These are phyloP conservation scores for Neelides sp. DNA, from an alignment of 1,140 invertebrate species.

Conservation along the genomic window DNA sequence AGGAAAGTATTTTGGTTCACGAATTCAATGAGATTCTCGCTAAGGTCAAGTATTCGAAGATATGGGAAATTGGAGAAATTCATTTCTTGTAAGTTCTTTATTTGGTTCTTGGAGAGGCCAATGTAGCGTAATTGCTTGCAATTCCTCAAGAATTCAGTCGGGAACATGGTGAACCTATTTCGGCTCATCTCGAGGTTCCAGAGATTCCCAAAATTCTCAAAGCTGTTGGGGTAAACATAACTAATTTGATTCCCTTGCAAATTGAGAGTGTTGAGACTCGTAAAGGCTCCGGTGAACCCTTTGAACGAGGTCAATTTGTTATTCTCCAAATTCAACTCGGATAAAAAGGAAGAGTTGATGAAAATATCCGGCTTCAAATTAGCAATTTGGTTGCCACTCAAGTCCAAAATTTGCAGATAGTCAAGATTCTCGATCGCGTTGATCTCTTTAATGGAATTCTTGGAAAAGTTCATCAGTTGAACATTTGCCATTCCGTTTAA, in stretches of 20 bases:
- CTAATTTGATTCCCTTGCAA: slow-evolving; percentile 61
- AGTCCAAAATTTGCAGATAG: slow-evolving; percentile 51
- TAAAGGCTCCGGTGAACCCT: slow-evolving; percentile 44
- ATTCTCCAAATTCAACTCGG: slow-evolving; percentile 33
- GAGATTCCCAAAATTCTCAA: slow-evolving; percentile 62
- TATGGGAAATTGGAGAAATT: slow-evolving; percentile 67
- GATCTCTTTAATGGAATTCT: slow-evolving; percentile 27
- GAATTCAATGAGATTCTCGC: slow-evolving; percentile 59
- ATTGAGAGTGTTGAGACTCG: slow-evolving; percentile 51
- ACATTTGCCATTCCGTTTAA: slow-evolving; percentile 20
- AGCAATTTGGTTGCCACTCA: slow-evolving; percentile 44
- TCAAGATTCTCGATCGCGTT: slow-evolving; percentile 34
- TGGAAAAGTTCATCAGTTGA: slow-evolving; percentile 20
- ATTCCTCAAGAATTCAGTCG: slow-evolving; percentile 48
- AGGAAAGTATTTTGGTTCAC: slow-evolving; percentile 76
- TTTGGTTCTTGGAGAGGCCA: slow-evolving; percentile 58
- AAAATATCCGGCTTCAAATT: slow-evolving; percentile 34
- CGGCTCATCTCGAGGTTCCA: slow-evolving; percentile 50
- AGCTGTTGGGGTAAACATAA: slow-evolving; percentile 66
- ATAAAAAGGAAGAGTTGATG: slow-evolving; percentile 32
- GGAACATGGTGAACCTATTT: slow-evolving; percentile 69
- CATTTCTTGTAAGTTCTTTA: slow-evolving; percentile 64
- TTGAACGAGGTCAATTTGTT: slow-evolving; percentile 63
- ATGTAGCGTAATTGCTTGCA: slow-evolving; percentile 58
- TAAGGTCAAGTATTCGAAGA: slow-evolving; percentile 52